Evolutionary conservation across 2,113 vertebrate genomes (phyloP), one percentile per base, ranked within the genome.

Genomic region (Crypturellus undulatus): DNA sequence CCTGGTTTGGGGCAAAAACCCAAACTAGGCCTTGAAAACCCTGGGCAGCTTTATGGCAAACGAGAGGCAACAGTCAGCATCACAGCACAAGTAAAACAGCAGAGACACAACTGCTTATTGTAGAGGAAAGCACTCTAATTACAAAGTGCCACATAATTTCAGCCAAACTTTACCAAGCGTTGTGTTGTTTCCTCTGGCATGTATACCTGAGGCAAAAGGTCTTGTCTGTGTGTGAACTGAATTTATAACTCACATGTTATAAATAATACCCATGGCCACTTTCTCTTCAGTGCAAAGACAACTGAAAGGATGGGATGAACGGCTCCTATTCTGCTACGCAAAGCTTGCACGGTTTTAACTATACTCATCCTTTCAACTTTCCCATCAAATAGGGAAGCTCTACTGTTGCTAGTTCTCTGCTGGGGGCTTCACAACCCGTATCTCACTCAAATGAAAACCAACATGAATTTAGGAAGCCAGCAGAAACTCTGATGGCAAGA

Each of bases 141-240:
- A 77, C 54, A 82, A 94, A 96, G 89, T 34, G 3, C 30, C 52
- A n/a, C 21, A 65, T 7, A 25, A 84, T 76, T 94, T 89, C 80
- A 69, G 47, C 45, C 0, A 4, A 71, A 6, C 2, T 76, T 65
- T 76, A 52, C 58, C 68, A 87, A 87, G 26, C 34, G 40, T 8
- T 9, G 5, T 69, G 43, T 81, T 73, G 58, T 15, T 87, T 58
- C 52, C 40, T 72, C 70, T 67, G 25, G 38, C 36, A 26, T 36
- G 18, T 8, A 65, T 12, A 5, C 8, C 69, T 8, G 36, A 49
- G 36, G 11, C 67, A 76, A 77, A 93, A 82, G 22, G 9, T 12
- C 59, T 25, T 38, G 20, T 59, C 38, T 26, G 32, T 21, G 6
- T 4, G 4, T 58, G 45, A 88, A 73, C 11, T 56, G 28, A 64